A percentile compares a stretch with the other conserved stretches of the same genome.
Evolutionary conservation across 2,113 vertebrate genomes (phyloP).

Genomic region (Coryphaenoides rupestris): DNA sequence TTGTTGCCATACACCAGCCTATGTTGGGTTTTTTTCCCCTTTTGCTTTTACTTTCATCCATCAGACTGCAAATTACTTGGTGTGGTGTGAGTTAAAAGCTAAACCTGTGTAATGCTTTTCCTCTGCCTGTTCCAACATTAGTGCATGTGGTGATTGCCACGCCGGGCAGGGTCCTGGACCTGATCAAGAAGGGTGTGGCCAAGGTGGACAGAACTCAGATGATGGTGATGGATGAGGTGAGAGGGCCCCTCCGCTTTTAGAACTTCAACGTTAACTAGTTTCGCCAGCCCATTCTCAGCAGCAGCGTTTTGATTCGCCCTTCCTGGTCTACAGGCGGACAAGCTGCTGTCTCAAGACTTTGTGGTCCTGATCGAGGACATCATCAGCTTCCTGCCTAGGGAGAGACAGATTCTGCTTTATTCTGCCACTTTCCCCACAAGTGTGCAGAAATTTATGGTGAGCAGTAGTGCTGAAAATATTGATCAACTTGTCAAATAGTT

Average conservation of each 20-base stretch:
- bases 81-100: background rate
- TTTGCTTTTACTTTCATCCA: too few species aligned
- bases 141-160: slow-evolving; percentile 72
- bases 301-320: too few species aligned
- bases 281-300: too few species aligned
- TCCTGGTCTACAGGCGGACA: slow-evolving; percentile 59
- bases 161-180: slow-evolving; percentile 70
- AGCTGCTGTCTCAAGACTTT: slow-evolving; percentile 72
- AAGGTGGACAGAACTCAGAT: slow-evolving; percentile 63
- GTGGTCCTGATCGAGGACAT: slow-evolving; percentile 69
- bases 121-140: slow-evolving; percentile 15
- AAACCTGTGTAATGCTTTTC: background rate
- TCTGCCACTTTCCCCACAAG: slow-evolving; percentile 71
- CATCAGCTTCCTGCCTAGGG: slow-evolving; percentile 66
- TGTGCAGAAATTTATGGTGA: slow-evolving; percentile 74
- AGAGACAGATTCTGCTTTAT: slow-evolving; percentile 67
- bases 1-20: too few species aligned
- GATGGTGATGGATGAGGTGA: slow-evolving; percentile 74
- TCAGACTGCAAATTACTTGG: too few species aligned
- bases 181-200: slow-evolving; percentile 70
- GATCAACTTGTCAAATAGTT: too few species aligned
- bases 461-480: background rate
- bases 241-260: background rate
- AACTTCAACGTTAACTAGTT: too few species aligned
- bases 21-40: too few species aligned